phyloP scores from a whole-genome alignment of 2,113 vertebrate species.

The Istiophorus platypterus region DNA sequence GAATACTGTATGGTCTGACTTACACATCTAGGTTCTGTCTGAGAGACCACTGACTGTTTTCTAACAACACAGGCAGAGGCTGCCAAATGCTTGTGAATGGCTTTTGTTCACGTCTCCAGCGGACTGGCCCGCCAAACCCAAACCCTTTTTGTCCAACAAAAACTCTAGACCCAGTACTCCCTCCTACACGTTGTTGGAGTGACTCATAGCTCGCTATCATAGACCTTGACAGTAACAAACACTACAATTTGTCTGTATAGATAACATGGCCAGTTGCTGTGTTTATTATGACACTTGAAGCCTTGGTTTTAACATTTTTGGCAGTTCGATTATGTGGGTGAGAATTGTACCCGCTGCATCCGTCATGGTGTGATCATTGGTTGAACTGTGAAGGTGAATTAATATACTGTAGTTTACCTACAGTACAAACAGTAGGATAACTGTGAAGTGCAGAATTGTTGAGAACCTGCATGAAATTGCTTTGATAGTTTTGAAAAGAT shows the following conservation, averaged over 20 bases:
- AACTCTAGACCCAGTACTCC: constrained; percentile 59
- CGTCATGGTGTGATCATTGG: background rate
- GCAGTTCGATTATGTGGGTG: background rate
- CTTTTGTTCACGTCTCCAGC: constrained; percentile 72
- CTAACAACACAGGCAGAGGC: constrained; percentile 40
- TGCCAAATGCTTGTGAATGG: constrained; percentile 71
- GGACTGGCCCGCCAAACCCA: constrained; percentile 54
- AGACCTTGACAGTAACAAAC: constrained; percentile 65
- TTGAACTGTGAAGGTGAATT: constrained; percentile 29
- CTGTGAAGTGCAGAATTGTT: background rate
- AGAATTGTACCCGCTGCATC: constrained; percentile 14
- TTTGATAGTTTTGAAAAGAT: constrained; percentile 27
- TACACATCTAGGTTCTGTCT: constrained; percentile 28
- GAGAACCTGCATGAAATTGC: constrained; percentile 20
- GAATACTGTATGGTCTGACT: background rate
- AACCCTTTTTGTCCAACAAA: constrained; percentile 65
- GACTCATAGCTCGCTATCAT: constrained; percentile 79
- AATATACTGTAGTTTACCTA: constrained; percentile 20
- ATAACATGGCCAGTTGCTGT: constrained; percentile 37
- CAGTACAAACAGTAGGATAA: constrained; percentile 7
- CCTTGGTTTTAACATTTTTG: constrained; percentile 17
- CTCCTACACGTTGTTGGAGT: constrained; percentile 71
- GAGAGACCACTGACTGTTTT: constrained; percentile 44
- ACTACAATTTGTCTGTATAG: constrained; percentile 43
- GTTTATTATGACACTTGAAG: constrained; percentile 21